A percentile compares a stretch with the other conserved stretches of the same genome.
phyloP scores from a whole-genome alignment of 2,797 vertebrate genomes.

The Enteromius thamalakanensis region DNA sequence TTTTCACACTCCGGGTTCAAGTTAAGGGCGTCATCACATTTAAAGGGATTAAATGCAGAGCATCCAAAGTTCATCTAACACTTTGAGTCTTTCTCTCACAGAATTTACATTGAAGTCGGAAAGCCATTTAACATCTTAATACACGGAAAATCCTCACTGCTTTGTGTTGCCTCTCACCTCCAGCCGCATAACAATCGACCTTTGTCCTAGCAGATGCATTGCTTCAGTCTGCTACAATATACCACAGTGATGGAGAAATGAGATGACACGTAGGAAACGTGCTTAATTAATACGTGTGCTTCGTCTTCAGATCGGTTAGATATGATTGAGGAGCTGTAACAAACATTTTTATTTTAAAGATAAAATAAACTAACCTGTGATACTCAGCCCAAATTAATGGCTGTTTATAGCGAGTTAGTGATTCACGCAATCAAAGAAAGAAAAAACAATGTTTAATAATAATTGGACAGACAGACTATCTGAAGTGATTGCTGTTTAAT shows the following conservation, averaged over 20 bases:
- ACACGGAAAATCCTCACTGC: constrained; percentile 59
- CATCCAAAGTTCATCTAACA: constrained; percentile 76
- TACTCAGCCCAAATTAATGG: not conserved
- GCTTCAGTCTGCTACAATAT: constrained; percentile 30
- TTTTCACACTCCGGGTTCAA: constrained; percentile 82
- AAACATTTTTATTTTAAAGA: not conserved
- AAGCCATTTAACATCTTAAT: constrained; percentile 83
- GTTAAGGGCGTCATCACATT: constrained; percentile 80
- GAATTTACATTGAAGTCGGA: constrained; percentile 77
- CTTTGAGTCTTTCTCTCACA: constrained; percentile 79
- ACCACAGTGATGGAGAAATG: constrained; percentile 27
- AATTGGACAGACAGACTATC: too few relatives aligned
- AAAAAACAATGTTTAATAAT: not conserved
- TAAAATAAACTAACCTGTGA: not conserved
- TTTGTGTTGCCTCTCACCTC: constrained; percentile 62
- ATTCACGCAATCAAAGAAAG: not conserved
- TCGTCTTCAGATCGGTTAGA: not conserved
- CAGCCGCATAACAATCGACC: constrained; percentile 58
- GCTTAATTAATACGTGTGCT: not conserved
- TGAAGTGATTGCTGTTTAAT: not conserved
- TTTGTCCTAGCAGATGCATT: constrained; percentile 55
- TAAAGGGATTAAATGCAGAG: constrained; percentile 79
- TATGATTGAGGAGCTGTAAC: not conserved
- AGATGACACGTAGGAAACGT: constrained; percentile 25
- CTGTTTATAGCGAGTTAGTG: not conserved